Evolutionary conservation across 2,888 invertebrate species (phyloP).

Genomic region (Oxycera nigricornis): DNA sequence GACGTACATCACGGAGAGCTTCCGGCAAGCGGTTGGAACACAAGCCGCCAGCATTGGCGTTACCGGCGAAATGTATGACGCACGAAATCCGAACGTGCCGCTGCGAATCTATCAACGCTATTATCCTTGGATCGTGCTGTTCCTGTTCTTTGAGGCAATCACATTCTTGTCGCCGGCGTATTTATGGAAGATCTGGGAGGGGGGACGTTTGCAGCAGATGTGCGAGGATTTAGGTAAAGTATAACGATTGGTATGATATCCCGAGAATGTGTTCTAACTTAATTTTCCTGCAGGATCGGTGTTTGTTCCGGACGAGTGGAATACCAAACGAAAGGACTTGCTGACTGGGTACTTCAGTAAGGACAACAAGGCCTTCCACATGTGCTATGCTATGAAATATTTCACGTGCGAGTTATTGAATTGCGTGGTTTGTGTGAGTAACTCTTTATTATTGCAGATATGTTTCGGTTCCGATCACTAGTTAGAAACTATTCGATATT

Average conservation of each 20-base stretch:
- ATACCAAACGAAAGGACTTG: constrained; percentile 49
- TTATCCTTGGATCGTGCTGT: constrained; percentile 60
- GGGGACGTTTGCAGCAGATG: constrained; percentile 62
- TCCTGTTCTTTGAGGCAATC: constrained; percentile 56
- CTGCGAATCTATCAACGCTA: constrained; percentile 57
- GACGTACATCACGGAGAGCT: constrained; percentile 66
- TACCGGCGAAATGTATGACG: background rate
- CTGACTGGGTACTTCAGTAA: constrained; percentile 55
- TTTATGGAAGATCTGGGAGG: constrained; percentile 60
- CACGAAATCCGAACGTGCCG: constrained; percentile 60
- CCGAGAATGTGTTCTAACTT: background rate
- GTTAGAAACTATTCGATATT: too few relatives aligned
- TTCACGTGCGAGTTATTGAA: constrained; percentile 77
- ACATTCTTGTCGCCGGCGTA: constrained; percentile 58
- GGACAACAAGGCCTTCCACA: constrained; percentile 56
- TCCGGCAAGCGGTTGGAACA: constrained; percentile 51
- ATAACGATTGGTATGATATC: background rate
- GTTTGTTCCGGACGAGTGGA: constrained; percentile 39
- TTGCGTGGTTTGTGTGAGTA: constrained; percentile 74
- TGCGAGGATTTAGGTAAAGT: constrained; percentile 55
- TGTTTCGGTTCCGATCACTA: background rate
- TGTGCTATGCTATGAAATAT: constrained; percentile 70
- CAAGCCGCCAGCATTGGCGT: constrained; percentile 64
- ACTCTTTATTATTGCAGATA: too few relatives aligned
- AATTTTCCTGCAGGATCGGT: constrained; percentile 26